Base-by-base conservation (phyloP, 2,113 vertebrate genomes). In the Rhinoderma darwinii region DNA sequence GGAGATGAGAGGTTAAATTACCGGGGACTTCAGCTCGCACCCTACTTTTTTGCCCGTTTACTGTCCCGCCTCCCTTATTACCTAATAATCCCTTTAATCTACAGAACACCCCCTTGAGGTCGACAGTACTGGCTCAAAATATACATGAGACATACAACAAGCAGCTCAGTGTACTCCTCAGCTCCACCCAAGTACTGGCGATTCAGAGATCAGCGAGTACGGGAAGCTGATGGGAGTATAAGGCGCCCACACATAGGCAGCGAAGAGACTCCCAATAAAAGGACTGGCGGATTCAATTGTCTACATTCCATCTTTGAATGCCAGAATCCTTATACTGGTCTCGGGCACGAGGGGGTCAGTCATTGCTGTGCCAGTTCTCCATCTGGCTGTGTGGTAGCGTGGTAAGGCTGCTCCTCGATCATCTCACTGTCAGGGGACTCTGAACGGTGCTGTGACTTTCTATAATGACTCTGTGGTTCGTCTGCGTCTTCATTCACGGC, bases 21-120 rank as follows among this genome's bases (percentile, higher is more conserved):
- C 37, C 3, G 37, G 0, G 41, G 37, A 20, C 32, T 44, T 77
- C 37, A 76, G 54, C n/a, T n/a, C n/a, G n/a, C n/a, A n/a, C n/a
- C n/a, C n/a, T n/a, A n/a, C n/a, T n/a, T n/a, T n/a, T n/a, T n/a
- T n/a, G n/a, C n/a, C 56, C 44, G 39, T 41, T 77, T 10, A 47
- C 43, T 73, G 14, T 43, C 63, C 77, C 84, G 35, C 63, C 84
- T 86, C 84, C 84, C 84, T 86, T 86, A 54, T 86, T 74, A 81
- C 85, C 85, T 73, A 87, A 59, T 61, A 44, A 82, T 87, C 78
- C 85, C 85, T 87, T 87, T 80, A 87, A 41, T 80, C 76, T 86
- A 82, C 50, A 82, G 51, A 81, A 37, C 41, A 30, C 73, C 68
- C 81, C 47, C 77, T 43, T 43, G 50, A 81, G 66, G 66, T 72